Base-by-base conservation (phyloP, 1,140 invertebrate genomes). In the Bombus huntii region DNA sequence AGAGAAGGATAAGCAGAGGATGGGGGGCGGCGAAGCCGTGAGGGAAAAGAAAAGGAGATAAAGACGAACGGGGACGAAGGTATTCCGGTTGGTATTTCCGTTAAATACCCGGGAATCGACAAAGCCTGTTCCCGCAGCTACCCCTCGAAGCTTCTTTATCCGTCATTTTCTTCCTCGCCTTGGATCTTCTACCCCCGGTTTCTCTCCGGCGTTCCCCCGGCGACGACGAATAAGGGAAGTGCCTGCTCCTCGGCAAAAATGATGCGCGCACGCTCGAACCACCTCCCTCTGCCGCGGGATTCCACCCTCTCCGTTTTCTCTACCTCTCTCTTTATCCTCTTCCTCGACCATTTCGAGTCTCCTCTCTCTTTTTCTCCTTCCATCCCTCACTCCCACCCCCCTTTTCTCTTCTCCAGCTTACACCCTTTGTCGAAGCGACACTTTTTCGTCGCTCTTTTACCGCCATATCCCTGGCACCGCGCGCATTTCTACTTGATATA, bases 81-180 rank as follows among this genome's bases (percentile, higher is more conserved):
- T 89, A 92, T 92, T 92, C 88, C 87, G 73, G 82, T 82, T 88
- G 91, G 92, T 91, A 93, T 93, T 92, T 93, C 91, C 92, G 92
- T 92, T 89, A 92, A 93, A 93, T 93, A 91, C 89, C 92, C 89
- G 85, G 88, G 86, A 92, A 91, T 91, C 91, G 89, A 92, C 91
- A 92, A 92, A 92, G 91, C 86, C 91, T 85, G 83, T 71, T 88
- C 87, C 85, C 88, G 88, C 90, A 82, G 89, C 87, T 85, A 47
- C 90, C 89, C 87, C 81, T 80, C 68, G 81, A 68, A 85, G 84
- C 77, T 86, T 87, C 81, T 87, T 90, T 90, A 87, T 91, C 87
- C 81, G 77, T 88, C 87, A 86, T 91, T 90, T 87, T 87, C 87
- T 89, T 91, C 85, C 85, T 91, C 88, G 83, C 71, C 87, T 90